Conservation (phyloP, 1,140 invertebrate species). For the Ooceraea biroi region DNA sequence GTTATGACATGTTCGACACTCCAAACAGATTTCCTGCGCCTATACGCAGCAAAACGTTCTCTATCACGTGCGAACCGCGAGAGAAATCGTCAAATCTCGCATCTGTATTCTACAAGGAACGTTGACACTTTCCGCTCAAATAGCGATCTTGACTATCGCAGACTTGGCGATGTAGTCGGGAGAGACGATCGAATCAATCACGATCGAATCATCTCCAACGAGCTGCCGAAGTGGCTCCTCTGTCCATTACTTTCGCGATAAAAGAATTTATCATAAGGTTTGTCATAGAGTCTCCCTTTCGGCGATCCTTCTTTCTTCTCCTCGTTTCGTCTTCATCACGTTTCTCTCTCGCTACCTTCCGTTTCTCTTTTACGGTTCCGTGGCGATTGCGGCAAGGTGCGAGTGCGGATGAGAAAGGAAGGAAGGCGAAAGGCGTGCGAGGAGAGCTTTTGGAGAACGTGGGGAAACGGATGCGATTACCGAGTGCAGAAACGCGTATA, state of each 20-base stretch:
- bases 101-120: not conserved
- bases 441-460: conserved; percentile 47
- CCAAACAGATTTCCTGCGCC: not conserved
- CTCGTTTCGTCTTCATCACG: not conserved
- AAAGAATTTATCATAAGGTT: conserved; percentile 30
- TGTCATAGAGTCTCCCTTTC: not conserved
- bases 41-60: too few relatives aligned
- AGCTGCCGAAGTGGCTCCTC: conserved; percentile 17
- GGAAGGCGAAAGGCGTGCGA: conserved; percentile 11
- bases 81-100: too few relatives aligned
- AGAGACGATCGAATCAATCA: conserved; percentile 32
- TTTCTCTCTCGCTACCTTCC: not conserved
- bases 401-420: conserved; percentile 28
- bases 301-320: not conserved
- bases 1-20: too few relatives aligned
- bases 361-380: conserved; percentile 44
- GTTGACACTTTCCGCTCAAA: not conserved
- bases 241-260: conserved; percentile 27
- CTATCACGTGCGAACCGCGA: too few relatives aligned
- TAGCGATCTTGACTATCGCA: conserved; percentile 5
- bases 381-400: conserved; percentile 42
- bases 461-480: conserved; percentile 60
- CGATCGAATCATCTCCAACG: not conserved
- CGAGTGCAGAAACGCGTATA: conserved; percentile 64
- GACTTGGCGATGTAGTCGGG: too few relatives aligned